A percentile compares a stretch with the other conserved stretches of the same genome.
phyloP scores from a whole-genome alignment of 2,888 invertebrate species.

The Leucoptera coffeella region DNA sequence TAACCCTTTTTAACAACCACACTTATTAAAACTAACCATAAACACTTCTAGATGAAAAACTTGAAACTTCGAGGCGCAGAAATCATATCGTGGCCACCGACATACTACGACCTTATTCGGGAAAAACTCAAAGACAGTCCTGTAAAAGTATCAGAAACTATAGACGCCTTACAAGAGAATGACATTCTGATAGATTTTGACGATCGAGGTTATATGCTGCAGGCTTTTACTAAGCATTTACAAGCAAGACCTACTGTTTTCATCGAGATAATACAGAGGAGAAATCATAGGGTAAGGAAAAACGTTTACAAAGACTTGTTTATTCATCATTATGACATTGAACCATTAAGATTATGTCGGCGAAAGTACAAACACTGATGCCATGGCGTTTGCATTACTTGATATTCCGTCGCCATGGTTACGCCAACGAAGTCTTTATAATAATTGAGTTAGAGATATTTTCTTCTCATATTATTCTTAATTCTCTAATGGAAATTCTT shows the following conservation, averaged over 20 bases:
- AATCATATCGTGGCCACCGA: conserved; percentile 81
- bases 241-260: conserved; percentile 95
- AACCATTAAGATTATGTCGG: neutral
- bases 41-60: conserved; percentile 58
- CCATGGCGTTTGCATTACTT: too few relatives aligned
- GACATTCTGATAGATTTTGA: conserved; percentile 95
- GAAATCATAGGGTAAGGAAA: conserved; percentile 83
- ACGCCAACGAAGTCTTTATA: too few relatives aligned
- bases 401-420: too few relatives aligned
- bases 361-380: too few relatives aligned
- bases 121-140: conserved; percentile 69
- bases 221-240: conserved; percentile 92
- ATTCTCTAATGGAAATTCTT: too few relatives aligned
- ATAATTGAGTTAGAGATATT: too few relatives aligned
- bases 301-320: neutral
- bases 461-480: too few relatives aligned
- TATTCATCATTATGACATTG: too few relatives aligned
- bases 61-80: conserved; percentile 77
- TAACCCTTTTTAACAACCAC: too few relatives aligned
- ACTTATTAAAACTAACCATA: too few relatives aligned
- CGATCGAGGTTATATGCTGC: conserved; percentile 92
- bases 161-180: conserved; percentile 73
- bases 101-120: conserved; percentile 80
- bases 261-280: conserved; percentile 90
- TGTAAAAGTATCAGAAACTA: conserved; percentile 67